Percentiles rank a stretch among this genome's conserved stretches.
These are phyloP conservation scores for Macrochelys suwanniensis DNA, from an alignment of 2,797 vertebrate species.

Conservation along the genomic window DNA sequence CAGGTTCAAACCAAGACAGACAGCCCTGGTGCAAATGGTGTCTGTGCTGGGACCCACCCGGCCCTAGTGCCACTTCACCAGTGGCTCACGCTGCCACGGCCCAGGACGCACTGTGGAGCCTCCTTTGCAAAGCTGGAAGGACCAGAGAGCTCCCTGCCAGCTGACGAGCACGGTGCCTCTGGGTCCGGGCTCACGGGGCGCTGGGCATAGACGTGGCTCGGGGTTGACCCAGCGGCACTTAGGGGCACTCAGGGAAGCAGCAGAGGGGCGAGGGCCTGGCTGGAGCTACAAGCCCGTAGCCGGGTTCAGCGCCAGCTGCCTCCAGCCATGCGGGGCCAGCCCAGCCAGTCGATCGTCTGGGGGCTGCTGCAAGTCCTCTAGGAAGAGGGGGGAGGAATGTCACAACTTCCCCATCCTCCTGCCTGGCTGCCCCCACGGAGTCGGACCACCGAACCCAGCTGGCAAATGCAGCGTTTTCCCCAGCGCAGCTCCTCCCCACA, in stretches of 20 bases:
- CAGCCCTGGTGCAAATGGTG: neutral
- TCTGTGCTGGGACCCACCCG: too few relatives aligned
- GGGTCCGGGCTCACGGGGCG: accelerated
- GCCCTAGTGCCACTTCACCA: neutral
- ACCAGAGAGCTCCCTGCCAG: neutral
- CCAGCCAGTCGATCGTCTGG: neutral
- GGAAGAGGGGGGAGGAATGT: accelerated
- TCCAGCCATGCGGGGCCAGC: neutral
- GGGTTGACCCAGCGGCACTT: neutral
- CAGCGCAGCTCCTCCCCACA: neutral
- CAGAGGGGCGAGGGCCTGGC: neutral
- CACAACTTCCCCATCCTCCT: neutral
- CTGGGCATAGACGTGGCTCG: neutral
- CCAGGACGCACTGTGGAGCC: neutral
- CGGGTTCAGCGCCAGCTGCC: neutral
- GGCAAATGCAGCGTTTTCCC: neutral
- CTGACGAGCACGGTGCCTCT: neutral
- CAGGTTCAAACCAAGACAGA: neutral
- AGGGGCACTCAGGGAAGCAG: neutral
- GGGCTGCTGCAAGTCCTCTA: neutral
- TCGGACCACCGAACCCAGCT: neutral
- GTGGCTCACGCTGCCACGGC: neutral
- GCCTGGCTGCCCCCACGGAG: neutral
- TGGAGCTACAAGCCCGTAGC: neutral
- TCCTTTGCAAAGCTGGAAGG: neutral